phyloP scores from a whole-genome alignment of 2,113 vertebrate genomes.

The Madoqua kirkii region DNA sequence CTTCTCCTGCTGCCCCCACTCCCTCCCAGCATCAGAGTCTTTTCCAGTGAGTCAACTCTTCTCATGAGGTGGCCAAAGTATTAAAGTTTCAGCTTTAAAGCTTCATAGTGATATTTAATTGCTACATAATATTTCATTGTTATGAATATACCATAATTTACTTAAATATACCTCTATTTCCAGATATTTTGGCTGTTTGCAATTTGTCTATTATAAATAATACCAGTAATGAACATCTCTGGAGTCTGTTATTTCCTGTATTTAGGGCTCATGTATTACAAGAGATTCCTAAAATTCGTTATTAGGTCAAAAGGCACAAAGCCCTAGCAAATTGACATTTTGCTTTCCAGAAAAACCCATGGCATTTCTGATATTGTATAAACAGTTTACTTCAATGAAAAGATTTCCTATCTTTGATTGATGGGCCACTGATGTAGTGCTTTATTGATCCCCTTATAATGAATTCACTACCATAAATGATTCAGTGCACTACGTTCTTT shows the following conservation, averaged over 20 bases:
- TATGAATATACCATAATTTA: background rate
- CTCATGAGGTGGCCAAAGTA: too few relatives aligned
- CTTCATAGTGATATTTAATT: background rate
- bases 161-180: background rate
- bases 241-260: background rate
- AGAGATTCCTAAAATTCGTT: conserved; percentile 42
- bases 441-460: conserved; percentile 51
- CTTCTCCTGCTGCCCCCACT: too few relatives aligned
- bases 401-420: conserved; percentile 53
- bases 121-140: background rate
- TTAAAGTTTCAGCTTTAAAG: background rate
- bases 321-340: conserved; percentile 51
- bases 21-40: too few relatives aligned
- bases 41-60: too few relatives aligned
- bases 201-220: background rate
- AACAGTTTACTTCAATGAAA: conserved; percentile 57
- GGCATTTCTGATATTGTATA: conserved; percentile 48
- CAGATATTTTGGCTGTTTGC: background rate
- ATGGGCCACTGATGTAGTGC: conserved; percentile 22
- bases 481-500: conserved; percentile 34
- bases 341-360: conserved; percentile 58
- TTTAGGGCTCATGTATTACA: background rate
- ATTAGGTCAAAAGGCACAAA: conserved; percentile 35
- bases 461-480: conserved; percentile 53
- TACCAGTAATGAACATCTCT: conserved; percentile 3